Percentiles rank a stretch among this genome's conserved stretches.
Conservation (phyloP, 1,140 invertebrate species). For the Heliothis virescens region DNA sequence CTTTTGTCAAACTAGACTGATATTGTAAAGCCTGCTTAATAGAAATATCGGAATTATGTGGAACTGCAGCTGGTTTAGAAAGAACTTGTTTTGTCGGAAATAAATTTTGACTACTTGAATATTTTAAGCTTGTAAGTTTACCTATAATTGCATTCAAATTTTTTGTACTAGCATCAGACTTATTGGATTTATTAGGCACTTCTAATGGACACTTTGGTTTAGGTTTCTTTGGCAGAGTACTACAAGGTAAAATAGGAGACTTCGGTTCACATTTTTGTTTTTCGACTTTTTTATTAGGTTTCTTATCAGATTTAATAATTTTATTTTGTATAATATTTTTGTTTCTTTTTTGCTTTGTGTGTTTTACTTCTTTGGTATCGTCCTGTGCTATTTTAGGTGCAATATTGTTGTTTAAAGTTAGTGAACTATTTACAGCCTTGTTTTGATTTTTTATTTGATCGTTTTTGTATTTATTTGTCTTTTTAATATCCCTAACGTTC, state of each 20-base stretch:
- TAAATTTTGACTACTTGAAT: neutral
- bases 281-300: neutral
- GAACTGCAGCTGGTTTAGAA: neutral
- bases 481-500: constrained; percentile 8
- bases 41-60: neutral
- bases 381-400: neutral
- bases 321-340: neutral
- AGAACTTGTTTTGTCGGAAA: neutral
- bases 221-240: constrained; percentile 1
- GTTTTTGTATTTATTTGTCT: constrained; percentile 21
- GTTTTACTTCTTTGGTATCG: neutral
- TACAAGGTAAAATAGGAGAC: constrained; percentile 15
- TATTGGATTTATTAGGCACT: neutral
- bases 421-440: neutral
- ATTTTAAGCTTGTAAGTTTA: neutral
- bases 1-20: neutral
- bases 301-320: neutral
- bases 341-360: neutral
- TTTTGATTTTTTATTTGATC: neutral
- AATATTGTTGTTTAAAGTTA: neutral
- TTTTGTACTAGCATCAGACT: neutral
- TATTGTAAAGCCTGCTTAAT: neutral
- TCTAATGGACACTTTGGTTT: neutral
- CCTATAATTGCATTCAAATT: neutral
- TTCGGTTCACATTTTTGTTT: constrained; percentile 10